Evolutionary conservation across 2,113 vertebrate species (phyloP), one percentile per base, ranked within the genome.

Genomic region (Perognathus longimembris): DNA sequence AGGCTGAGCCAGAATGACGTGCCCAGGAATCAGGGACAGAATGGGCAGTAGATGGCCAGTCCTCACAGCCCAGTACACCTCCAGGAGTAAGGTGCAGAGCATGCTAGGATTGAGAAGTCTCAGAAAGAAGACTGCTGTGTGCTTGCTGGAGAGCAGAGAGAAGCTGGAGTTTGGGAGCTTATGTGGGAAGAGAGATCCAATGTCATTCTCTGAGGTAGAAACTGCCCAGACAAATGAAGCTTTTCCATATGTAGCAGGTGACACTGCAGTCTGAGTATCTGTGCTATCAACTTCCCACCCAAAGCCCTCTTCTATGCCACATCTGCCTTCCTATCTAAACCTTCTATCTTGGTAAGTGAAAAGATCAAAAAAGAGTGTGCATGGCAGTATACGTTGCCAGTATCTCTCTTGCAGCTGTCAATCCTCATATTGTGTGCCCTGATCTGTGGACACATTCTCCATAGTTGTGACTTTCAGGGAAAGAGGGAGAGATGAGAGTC

Each of bases 261-360:
- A 91, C n/a, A 34, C 77, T 83, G 20, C 63, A 94, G 64, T 91
- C 63, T 91, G 71, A 45, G 40, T 42, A 26, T 88, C 63, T 42
- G 21, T 73, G 28, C 40, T 64, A 83, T 32, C 38, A 81, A 90
- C 50, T 91, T 82, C 61, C 10, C 50, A 50, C 50, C n/a, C 22
- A 69, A 91, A 42, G n/a, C 71, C 8, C 24, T 22, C 45, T 15
- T 76, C 78, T 1, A 32, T 21, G 63, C 15, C 10, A 67, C 61
- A 75, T 59, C 40, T 74, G 36, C 71, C 50, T 61, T 1, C 26
- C 50, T 32, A 76, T 45, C 10, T 21, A 24, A 54, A 50, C 18
- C 36, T 75, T 77, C 70, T 77, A 32, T 90, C 85, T 80, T 82
- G 14, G 30, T 24, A 22, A 30, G 73, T 6, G 57, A 85, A n/a